Conservation (phyloP, 2,797 vertebrate species). For the Discoglossus pictus region DNA sequence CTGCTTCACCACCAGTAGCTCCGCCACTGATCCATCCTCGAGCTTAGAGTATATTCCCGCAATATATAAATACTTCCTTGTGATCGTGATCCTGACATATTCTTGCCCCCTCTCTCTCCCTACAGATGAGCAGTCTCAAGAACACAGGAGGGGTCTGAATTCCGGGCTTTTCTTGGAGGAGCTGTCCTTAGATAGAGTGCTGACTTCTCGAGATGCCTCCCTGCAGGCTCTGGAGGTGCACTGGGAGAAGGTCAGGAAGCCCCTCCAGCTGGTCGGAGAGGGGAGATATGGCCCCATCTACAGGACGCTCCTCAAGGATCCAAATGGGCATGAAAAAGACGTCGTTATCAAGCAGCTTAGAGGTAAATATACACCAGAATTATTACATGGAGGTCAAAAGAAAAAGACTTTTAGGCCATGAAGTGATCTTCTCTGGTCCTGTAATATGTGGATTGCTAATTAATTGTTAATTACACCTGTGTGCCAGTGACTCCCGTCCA, state of each 20-base stretch:
- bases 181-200: constrained; percentile 58
- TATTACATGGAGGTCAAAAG: too few relatives aligned
- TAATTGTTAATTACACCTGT: too few relatives aligned
- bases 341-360: constrained; percentile 36
- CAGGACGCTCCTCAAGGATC: constrained; percentile 51
- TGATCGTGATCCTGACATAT: too few relatives aligned
- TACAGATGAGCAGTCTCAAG: constrained; percentile 32
- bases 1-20: neutral
- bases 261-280: constrained; percentile 55
- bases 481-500: too few relatives aligned
- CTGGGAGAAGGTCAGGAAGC: constrained; percentile 57
- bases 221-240: constrained; percentile 64
- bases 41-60: too few relatives aligned
- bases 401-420: too few relatives aligned
- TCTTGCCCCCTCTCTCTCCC: neutral
- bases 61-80: too few relatives aligned
- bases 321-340: neutral
- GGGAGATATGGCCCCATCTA: constrained; percentile 62
- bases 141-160: neutral
- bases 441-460: too few relatives aligned
- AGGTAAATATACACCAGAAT: constrained; percentile 15
- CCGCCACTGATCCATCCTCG: too few relatives aligned
- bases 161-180: constrained; percentile 59
- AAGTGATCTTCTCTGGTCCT: too few relatives aligned
- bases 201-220: constrained; percentile 47